Conservation (phyloP, 2,888 invertebrate genomes). For the Neoscelio sp. region DNA sequence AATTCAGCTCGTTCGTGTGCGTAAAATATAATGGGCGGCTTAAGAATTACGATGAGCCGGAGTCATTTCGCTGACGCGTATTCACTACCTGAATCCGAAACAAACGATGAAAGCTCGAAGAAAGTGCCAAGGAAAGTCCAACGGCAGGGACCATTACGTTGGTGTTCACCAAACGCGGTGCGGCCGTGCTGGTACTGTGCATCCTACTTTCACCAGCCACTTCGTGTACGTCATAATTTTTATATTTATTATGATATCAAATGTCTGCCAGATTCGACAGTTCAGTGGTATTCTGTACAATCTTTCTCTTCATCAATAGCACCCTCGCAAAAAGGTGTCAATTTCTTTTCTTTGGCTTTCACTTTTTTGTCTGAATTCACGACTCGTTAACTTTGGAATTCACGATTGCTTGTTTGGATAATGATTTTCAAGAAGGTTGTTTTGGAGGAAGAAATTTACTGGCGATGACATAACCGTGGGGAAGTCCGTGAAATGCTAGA, state of each 20-base stretch:
- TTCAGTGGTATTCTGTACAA: conserved; percentile 53
- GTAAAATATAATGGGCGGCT: conserved; percentile 23
- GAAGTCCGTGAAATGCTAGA: background rate
- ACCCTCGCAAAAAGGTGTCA: conserved; percentile 41
- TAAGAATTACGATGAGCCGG: conserved; percentile 32
- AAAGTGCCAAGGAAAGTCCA: conserved; percentile 52
- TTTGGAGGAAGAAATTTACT: background rate
- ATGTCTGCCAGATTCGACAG: conserved; percentile 36
- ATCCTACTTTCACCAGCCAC: conserved; percentile 64
- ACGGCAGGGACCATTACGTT: conserved; percentile 44
- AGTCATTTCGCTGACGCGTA: conserved; percentile 41
- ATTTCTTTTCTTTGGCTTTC: conserved; percentile 43
- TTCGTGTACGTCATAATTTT: conserved; percentile 56
- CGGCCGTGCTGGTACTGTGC: conserved; percentile 26
- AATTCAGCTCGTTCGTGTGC: background rate
- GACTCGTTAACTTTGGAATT: background rate
- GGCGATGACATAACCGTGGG: background rate
- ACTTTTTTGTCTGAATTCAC: conserved; percentile 23
- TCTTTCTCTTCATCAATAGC: conserved; percentile 32
- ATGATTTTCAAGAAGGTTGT: conserved; percentile 8
- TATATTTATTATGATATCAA: conserved; percentile 59
- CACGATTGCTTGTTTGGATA: conserved; percentile 1
- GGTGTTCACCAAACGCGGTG: conserved; percentile 40
- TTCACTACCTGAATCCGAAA: conserved; percentile 34
- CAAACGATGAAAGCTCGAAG: conserved; percentile 61